Evolutionary conservation across 2,113 vertebrate species (phyloP).

Genomic region (Myxocyprinus asiaticus): DNA sequence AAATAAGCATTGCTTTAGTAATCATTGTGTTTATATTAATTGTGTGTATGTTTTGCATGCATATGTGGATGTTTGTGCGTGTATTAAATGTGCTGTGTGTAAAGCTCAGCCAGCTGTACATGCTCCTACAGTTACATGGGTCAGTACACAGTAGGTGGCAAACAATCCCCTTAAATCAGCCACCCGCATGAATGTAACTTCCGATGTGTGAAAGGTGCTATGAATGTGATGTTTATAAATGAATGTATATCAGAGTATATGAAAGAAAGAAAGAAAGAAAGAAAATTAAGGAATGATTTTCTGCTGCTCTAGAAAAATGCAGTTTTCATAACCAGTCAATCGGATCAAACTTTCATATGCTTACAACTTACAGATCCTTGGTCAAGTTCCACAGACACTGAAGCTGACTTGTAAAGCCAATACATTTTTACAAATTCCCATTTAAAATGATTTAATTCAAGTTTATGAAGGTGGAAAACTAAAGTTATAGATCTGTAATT

Average conservation of each 20-base stretch:
- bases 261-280: not conserved
- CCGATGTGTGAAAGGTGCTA: not conserved
- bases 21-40: not conserved
- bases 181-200: not conserved
- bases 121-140: constrained; percentile 55
- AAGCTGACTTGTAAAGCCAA: constrained; percentile 50
- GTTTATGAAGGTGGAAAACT: not conserved
- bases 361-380: constrained; percentile 25
- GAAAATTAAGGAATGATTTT: too few species aligned
- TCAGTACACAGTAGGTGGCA: constrained; percentile 70
- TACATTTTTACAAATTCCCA: not conserved
- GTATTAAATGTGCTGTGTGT: constrained; percentile 1
- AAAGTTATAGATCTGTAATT: constrained; percentile 61
- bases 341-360: constrained; percentile 60
- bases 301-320: too few species aligned
- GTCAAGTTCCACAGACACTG: too few species aligned
- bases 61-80: too few species aligned
- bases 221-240: constrained; percentile 22
- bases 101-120: constrained; percentile 1
- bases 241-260: constrained; percentile 27
- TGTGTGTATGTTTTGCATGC: not conserved
- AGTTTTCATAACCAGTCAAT: constrained; percentile 36
- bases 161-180: constrained; percentile 63
- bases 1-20: not conserved
- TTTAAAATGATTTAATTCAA: not conserved